phyloP scores from a whole-genome alignment of 23 tunicate genomes.

The Ciona savignyi region DNA sequence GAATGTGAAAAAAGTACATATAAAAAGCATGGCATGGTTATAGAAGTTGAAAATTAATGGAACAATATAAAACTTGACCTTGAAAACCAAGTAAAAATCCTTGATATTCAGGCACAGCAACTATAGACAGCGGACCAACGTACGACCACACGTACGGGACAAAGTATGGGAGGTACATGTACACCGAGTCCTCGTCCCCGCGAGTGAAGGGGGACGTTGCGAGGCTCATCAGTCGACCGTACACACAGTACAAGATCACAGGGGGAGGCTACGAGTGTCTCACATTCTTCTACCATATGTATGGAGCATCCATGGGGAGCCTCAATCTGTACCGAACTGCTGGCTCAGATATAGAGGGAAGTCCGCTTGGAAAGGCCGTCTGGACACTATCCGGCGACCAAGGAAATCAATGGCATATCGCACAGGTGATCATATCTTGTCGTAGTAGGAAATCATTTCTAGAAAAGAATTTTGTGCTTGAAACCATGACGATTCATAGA shows the following conservation, averaged over 20 bases:
- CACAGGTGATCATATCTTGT: too few species aligned
- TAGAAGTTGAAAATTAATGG: too few species aligned
- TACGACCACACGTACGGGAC: conserved; percentile 97
- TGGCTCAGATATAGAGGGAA: conserved; percentile 20
- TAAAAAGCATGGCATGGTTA: too few species aligned
- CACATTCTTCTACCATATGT: conserved; percentile 93
- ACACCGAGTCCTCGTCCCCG: conserved; percentile 71
- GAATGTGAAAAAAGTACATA: background rate
- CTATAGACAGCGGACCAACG: conserved; percentile 72
- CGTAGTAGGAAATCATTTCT: too few species aligned
- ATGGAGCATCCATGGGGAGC: conserved; percentile 61
- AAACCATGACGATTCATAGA: too few species aligned
- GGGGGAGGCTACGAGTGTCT: conserved; percentile 68
- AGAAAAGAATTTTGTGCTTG: too few species aligned
- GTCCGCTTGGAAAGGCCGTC: conserved; percentile 25
- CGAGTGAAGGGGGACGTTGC: conserved; percentile 54
- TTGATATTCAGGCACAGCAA: conserved; percentile 46
- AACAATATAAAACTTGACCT: background rate
- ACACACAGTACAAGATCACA: conserved; percentile 32
- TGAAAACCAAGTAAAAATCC: background rate
- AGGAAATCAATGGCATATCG: conserved; percentile 93
- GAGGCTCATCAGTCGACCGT: conserved; percentile 60
- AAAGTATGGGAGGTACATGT: conserved; percentile 88
- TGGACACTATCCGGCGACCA: conserved; percentile 60
- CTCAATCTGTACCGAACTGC: conserved; percentile 39